phyloP scores from a whole-genome alignment of 2,113 vertebrate genomes.

The Plecturocebus donacophilus region DNA sequence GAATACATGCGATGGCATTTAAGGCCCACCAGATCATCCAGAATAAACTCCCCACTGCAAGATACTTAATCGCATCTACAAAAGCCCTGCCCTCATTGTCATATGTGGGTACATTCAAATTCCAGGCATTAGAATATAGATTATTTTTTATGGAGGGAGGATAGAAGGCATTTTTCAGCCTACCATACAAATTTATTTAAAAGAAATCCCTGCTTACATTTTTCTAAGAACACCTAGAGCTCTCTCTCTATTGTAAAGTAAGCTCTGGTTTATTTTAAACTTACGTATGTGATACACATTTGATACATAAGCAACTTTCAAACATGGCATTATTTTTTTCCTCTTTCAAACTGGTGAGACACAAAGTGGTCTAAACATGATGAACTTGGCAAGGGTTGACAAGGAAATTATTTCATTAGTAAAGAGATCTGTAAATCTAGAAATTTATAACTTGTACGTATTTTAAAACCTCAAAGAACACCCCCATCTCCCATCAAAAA shows the following conservation, averaged over 20 bases:
- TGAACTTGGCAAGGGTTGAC: neutral
- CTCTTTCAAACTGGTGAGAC: neutral
- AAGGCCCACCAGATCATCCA: neutral
- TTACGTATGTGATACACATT: neutral
- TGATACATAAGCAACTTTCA: neutral
- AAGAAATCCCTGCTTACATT: neutral
- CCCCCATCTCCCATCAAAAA: neutral
- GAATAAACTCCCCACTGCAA: neutral
- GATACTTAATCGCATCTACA: neutral
- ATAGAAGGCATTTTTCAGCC: neutral
- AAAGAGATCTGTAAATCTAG: neutral
- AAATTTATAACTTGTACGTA: neutral
- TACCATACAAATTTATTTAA: neutral
- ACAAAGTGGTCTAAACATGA: neutral
- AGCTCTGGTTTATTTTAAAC: neutral
- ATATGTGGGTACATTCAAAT: neutral
- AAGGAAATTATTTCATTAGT: neutral
- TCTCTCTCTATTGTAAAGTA: neutral
- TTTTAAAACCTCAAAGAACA: neutral
- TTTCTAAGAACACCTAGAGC: neutral
- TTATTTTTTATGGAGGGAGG: neutral
- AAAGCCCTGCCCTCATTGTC: neutral
- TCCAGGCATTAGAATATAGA: neutral
- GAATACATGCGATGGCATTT: neutral
- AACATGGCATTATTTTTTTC: neutral